These are phyloP conservation scores for Dallia pectoralis DNA, from an alignment of 2,797 vertebrate species.

Conservation along the genomic window DNA sequence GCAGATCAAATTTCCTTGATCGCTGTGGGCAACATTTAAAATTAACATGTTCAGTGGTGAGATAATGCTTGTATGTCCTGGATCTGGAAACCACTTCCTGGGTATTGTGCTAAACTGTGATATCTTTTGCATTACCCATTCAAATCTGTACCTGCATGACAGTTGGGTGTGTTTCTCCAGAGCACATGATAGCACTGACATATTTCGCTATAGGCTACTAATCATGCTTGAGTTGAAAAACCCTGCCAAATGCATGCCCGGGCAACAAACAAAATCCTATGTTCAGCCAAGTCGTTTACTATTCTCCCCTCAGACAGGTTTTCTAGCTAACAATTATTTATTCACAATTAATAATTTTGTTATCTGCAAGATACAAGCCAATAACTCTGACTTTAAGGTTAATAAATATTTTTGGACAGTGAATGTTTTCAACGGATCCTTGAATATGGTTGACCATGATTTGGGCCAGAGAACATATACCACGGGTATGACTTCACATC, in stretches of 20 bases:
- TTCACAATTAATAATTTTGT: neutral
- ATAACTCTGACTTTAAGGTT: too few species aligned
- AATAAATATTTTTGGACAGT: too few species aligned
- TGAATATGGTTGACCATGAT: too few species aligned
- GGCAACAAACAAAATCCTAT: neutral
- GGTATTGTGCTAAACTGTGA: neutral
- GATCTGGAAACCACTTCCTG: neutral
- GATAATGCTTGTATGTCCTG: neutral
- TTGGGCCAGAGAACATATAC: too few species aligned
- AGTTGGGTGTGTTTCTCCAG: neutral
- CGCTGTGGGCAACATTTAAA: neutral
- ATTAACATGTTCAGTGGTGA: neutral
- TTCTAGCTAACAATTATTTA: neutral
- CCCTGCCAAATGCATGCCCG: neutral
- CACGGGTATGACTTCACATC: too few species aligned
- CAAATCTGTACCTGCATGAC: neutral
- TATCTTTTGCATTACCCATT: neutral
- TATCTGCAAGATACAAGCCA: neutral
- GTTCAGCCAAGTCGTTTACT: neutral
- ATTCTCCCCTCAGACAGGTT: neutral
- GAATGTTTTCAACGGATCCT: too few species aligned
- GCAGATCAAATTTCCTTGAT: neutral
- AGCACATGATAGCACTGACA: neutral
- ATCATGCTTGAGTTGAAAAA: slow-evolving; percentile 2
- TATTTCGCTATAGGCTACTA: neutral